Conservation (phyloP, 2,113 vertebrate genomes). For the Corynorhinus townsendii region DNA sequence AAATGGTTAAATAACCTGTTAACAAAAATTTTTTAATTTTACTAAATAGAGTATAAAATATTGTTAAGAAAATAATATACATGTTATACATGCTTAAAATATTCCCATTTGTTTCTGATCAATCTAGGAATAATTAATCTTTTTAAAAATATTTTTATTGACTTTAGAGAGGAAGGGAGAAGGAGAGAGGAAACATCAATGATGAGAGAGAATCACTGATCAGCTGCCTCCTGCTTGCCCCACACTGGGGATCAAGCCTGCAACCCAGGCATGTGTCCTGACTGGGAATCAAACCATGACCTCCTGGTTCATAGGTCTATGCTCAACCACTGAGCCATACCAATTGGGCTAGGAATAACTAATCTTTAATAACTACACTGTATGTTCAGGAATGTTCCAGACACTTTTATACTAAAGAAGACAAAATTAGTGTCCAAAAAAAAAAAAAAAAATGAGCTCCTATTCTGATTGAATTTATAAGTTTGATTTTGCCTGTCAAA, state of each 20-base stretch:
- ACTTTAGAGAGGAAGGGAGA: no score
- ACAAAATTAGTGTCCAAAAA: not conserved
- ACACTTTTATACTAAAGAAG: not conserved
- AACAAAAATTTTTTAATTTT: not conserved
- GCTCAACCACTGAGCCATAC: no score
- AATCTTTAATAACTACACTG: not conserved
- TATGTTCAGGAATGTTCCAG: not conserved
- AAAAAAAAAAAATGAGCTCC: not conserved
- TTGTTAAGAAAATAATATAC: not conserved
- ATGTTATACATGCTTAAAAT: not conserved
- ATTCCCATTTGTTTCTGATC: not conserved
- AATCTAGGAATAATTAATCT: not conserved
- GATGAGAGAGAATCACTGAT: no score
- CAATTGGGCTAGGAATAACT: not conserved
- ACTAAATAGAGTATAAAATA: not conserved
- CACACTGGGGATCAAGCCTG: no score
- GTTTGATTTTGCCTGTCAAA: not conserved
- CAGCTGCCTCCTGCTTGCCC: no score
- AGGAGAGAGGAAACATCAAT: no score
- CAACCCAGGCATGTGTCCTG: no score
- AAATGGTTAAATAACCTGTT: not conserved
- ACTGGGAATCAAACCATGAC: no score
- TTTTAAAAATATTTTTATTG: no score
- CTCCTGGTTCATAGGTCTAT: no score
- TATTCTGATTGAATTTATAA: not conserved